These are phyloP conservation scores for Euura lappo DNA, from an alignment of 1,140 invertebrate genomes.

Conservation along the genomic window DNA sequence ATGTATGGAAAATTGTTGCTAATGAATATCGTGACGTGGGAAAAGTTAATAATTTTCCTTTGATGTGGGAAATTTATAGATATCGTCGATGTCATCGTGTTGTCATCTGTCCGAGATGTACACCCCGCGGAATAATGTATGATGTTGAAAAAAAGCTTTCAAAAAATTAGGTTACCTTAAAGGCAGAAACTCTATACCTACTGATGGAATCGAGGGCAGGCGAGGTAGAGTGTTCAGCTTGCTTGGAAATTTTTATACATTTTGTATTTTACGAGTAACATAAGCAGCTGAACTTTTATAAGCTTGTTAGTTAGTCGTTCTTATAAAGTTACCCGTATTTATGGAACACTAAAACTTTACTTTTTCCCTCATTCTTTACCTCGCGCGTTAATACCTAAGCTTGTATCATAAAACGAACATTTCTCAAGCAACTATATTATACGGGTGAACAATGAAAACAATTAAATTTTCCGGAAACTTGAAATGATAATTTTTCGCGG, in stretches of 20 bases:
- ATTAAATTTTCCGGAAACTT: no score
- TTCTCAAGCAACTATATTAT: no score
- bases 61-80: not conserved
- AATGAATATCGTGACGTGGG: not conserved
- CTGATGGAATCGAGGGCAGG: not conserved
- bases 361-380: not conserved
- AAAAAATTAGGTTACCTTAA: slow-evolving; percentile 4
- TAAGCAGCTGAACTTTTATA: not conserved
- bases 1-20: not conserved
- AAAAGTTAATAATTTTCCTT: not conserved
- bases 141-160: not conserved
- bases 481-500: no score
- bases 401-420: no score
- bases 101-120: not conserved
- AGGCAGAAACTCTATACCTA: not conserved
- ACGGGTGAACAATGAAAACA: no score
- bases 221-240: not conserved
- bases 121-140: not conserved
- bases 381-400: no score
- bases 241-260: not conserved
- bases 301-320: not conserved
- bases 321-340: not conserved
- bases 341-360: not conserved
- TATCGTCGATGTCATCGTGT: not conserved
- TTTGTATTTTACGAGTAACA: not conserved